Conservation (phyloP, 64 coral and sea anemone species). For the Pachyseris speciosa region DNA sequence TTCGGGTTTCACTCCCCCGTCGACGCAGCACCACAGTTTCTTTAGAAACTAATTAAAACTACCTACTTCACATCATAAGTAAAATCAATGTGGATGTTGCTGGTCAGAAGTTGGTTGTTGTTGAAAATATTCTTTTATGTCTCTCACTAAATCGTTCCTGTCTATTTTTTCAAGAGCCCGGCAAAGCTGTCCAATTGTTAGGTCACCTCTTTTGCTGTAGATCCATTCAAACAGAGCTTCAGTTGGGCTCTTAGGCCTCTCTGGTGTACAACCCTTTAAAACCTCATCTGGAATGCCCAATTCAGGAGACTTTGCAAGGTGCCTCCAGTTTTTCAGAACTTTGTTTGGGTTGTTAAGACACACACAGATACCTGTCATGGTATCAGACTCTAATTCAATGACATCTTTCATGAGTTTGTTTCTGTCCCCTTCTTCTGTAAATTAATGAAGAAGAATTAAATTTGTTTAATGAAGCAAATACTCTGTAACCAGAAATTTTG, state of each 20-base stretch:
- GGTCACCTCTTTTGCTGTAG: neutral
- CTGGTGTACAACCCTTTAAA: neutral
- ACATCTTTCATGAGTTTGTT: neutral
- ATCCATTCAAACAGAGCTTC: neutral
- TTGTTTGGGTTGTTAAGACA: neutral
- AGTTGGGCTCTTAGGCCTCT: neutral
- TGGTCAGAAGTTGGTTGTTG: neutral
- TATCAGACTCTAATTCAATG: neutral
- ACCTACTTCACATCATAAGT: neutral
- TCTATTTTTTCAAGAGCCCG: neutral
- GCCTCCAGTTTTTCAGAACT: conserved; percentile 2
- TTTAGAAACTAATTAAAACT: too few species aligned
- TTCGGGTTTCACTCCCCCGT: too few species aligned
- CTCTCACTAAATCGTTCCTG: neutral
- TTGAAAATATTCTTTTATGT: neutral
- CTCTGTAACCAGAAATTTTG: too few species aligned
- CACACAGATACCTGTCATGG: conserved; percentile 14
- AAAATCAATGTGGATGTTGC: neutral
- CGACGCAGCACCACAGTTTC: too few species aligned
- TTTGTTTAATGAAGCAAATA: too few species aligned
- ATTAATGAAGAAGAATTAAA: neutral
- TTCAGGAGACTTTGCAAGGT: conserved; percentile 17
- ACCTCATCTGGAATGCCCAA: neutral
- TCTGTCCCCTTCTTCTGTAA: neutral
- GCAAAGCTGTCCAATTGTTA: conserved; percentile 2